Evolutionary conservation across 2,113 vertebrate genomes (phyloP).

Genomic region (Pontoporia blainvillei): DNA sequence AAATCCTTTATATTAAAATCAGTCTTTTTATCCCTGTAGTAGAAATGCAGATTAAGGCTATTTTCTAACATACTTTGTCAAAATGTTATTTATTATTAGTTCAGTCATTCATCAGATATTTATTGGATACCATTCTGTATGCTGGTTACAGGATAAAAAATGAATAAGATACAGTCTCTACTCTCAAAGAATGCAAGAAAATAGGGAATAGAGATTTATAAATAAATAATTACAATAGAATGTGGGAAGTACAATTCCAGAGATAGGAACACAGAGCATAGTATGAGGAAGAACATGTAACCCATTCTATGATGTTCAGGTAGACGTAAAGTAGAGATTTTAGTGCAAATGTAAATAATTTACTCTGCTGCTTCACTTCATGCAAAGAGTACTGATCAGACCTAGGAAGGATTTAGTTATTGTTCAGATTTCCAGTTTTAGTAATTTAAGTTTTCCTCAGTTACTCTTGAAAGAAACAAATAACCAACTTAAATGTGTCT

Average conservation of each 20-base stretch:
- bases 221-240: neutral
- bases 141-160: neutral
- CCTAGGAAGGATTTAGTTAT: neutral
- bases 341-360: neutral
- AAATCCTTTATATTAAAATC: neutral
- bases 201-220: neutral
- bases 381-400: neutral
- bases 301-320: neutral
- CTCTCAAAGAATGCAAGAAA: conserved; percentile 10
- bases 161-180: neutral
- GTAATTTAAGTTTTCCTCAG: conserved; percentile 5
- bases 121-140: neutral
- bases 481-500: neutral
- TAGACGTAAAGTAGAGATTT: neutral
- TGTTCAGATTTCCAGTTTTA: conserved; percentile 22
- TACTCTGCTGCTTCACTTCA: neutral
- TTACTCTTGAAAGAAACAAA: conserved; percentile 5
- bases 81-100: conserved; percentile 26
- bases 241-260: neutral
- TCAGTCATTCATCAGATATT: neutral
- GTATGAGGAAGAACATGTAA: neutral
- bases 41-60: neutral
- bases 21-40: neutral
- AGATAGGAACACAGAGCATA: neutral
- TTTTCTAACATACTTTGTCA: conserved; percentile 10